These are phyloP conservation scores for Eupithecia subumbrata DNA, from an alignment of 2,888 invertebrate genomes.

Conservation along the genomic window DNA sequence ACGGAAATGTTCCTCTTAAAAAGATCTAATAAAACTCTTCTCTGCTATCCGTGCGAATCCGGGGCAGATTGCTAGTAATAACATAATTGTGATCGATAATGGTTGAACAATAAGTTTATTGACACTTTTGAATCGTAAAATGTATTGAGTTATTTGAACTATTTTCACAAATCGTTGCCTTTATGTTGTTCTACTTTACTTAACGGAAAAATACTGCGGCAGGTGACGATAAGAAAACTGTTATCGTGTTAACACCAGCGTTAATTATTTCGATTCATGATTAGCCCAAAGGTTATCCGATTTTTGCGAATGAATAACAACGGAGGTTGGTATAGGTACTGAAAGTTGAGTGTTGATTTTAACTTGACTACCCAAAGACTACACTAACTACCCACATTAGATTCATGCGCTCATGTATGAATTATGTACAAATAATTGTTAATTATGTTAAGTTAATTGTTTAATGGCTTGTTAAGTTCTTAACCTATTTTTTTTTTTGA, in stretches of 20 bases:
- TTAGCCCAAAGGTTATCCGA: slow-evolving; percentile 3
- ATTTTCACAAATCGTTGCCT: background rate
- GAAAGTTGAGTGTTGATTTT: background rate
- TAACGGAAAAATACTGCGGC: background rate
- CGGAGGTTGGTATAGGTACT: background rate
- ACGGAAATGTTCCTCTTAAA: background rate
- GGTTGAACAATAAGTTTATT: background rate
- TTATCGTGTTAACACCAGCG: background rate
- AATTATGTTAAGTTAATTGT: too few species aligned
- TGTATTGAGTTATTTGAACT: background rate
- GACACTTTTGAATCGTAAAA: background rate
- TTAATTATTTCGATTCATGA: background rate
- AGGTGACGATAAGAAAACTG: background rate
- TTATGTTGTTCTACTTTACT: background rate
- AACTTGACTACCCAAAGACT: too few species aligned
- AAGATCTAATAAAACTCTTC: background rate
- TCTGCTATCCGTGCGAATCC: background rate
- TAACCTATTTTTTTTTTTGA: too few species aligned
- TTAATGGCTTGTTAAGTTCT: too few species aligned
- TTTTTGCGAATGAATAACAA: background rate
- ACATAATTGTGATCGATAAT: background rate
- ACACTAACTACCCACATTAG: too few species aligned
- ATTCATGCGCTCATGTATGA: too few species aligned
- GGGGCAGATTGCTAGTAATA: background rate
- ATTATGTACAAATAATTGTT: too few species aligned